Conservation (phyloP, 37 sponge, comb jelly and placozoan species). For the Geodia barretti region DNA sequence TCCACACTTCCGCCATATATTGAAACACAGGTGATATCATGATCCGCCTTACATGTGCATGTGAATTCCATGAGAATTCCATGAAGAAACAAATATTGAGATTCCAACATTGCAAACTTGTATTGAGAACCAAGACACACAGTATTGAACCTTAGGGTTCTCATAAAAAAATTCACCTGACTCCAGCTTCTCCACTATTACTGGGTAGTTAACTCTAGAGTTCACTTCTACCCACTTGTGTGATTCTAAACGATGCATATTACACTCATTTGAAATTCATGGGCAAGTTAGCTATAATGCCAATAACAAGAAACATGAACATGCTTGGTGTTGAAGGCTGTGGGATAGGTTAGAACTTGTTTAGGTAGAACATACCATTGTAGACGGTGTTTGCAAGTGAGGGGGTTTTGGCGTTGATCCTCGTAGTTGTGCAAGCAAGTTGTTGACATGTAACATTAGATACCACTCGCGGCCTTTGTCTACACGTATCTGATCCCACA, state of each 20-base stretch:
- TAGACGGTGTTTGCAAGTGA: slow-evolving; percentile 44
- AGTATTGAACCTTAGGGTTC: slow-evolving; percentile 23
- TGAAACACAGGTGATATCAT: background rate
- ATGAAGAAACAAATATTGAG: background rate
- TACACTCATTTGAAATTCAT: background rate
- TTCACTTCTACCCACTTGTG: slow-evolving; percentile 1
- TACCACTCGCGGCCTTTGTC: slow-evolving; percentile 71
- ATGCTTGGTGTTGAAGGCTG: background rate
- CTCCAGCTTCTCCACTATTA: slow-evolving; percentile 28
- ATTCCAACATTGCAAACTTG: slow-evolving; percentile 17
- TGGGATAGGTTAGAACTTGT: background rate
- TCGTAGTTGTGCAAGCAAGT: slow-evolving; percentile 36
- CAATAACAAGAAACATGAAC: background rate
- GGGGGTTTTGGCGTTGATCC: slow-evolving; percentile 40
- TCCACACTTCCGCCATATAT: background rate
- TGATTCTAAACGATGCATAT: too few relatives aligned
- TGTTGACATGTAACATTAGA: slow-evolving; percentile 60
- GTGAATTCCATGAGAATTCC: background rate
- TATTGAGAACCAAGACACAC: slow-evolving; percentile 53
- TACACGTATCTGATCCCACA: slow-evolving; percentile 68
- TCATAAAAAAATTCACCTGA: slow-evolving; percentile 24
- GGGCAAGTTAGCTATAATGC: background rate
- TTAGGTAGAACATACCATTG: slow-evolving; percentile 20
- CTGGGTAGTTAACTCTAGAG: slow-evolving; percentile 52
- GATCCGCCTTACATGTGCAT: background rate